Base-by-base conservation (phyloP, 2,888 invertebrate species). In the Physocephala rufipes region DNA sequence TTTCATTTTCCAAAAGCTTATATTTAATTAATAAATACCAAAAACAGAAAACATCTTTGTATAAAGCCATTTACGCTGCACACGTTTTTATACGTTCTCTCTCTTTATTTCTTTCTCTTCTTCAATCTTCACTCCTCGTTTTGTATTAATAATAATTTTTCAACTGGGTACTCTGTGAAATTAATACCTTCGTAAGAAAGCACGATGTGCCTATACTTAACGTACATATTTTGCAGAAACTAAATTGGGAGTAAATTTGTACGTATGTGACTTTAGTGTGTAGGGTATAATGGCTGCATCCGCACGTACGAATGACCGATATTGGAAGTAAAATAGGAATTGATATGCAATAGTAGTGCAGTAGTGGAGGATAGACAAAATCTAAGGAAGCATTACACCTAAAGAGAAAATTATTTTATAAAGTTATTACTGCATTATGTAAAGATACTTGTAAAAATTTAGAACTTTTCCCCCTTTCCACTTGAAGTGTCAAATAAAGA, bases 11-110 rank as follows among this genome's bases (percentile, higher is more conserved):
- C 9, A 15, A 16, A 28, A 45, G 47, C 49, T 64, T 28, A 28
- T n/a, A 64, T 26, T 21, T 49, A 49, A 64, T 26, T 49, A 49
- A 64, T 24, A 64, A 49, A 64, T 0, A 49, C 43, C 47, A 21
- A 26, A 21, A 62, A 5, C 36, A 61, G n/a, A 16, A 61, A 12
- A 9, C 15, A 36, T 51, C n/a, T n/a, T 19, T n/a, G 51, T n/a
- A 16, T 4, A 21, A 62, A 43, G 9, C 21, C 62, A 66, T 66
- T 66, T 28, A 66, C n/a, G 53, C 43, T 30, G 53, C 65, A 66
- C 65, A 66, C 65, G 53, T 66, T 66, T 51, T 43, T 30, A 53
- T 36, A 62, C 36, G 30, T 62, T 62, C 36, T 30, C 36, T 62
- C 28, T 62, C 36, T 19, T n/a, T 62, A 19, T 62, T 62, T 30